phyloP scores from a whole-genome alignment of 2,888 invertebrate species.

The Papilio protenor region DNA sequence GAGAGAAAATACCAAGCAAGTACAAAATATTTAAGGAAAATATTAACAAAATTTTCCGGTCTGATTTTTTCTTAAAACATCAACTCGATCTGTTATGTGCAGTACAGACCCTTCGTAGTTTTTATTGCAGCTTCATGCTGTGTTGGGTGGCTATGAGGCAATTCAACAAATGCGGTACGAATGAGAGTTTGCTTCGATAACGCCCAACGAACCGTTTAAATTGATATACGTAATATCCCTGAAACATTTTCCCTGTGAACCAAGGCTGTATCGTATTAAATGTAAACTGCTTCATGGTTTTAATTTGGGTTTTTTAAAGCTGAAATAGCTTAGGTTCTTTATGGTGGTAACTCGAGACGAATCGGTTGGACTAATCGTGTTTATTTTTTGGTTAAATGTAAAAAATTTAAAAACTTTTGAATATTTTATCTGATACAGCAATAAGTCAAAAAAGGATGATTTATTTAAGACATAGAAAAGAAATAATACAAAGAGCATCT shows the following conservation, averaged over 20 bases:
- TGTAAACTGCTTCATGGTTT: too few relatives aligned
- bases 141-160: conserved; percentile 56
- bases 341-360: too few relatives aligned
- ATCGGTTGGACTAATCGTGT: too few relatives aligned
- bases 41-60: background rate
- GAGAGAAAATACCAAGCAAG: background rate
- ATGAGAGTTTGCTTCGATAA: conserved; percentile 37
- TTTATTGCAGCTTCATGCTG: conserved; percentile 61
- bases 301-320: too few relatives aligned
- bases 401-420: too few relatives aligned
- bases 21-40: conserved; percentile 1
- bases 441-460: too few relatives aligned
- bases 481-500: too few relatives aligned
- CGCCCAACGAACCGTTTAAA: conserved; percentile 25
- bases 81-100: background rate
- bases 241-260: background rate
- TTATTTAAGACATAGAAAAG: too few relatives aligned
- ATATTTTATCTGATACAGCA: too few relatives aligned
- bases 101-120: conserved; percentile 54
- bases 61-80: conserved; percentile 21
- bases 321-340: background rate
- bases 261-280: background rate
- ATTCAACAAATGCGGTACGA: conserved; percentile 53
- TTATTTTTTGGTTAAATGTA: too few relatives aligned
- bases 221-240: conserved; percentile 32